Conservation (phyloP, 2,888 invertebrate species). For the Stenoptilia bipunctidactyla region DNA sequence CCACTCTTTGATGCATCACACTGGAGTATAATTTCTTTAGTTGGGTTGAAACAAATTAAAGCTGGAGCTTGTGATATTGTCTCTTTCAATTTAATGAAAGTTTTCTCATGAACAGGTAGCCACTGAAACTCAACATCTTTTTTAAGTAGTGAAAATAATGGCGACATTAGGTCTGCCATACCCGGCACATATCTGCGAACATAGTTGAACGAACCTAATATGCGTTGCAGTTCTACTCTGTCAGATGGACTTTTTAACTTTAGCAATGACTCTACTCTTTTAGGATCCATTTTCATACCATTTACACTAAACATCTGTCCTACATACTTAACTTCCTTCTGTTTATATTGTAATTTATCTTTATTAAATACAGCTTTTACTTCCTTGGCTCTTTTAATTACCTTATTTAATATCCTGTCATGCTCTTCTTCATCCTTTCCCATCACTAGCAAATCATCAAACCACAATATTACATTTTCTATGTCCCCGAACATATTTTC, state of each 20-base stretch:
- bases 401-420: constrained; percentile 6
- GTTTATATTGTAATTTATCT: constrained; percentile 13
- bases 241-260: constrained; percentile 7
- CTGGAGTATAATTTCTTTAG: too few relatives aligned
- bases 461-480: constrained; percentile 7
- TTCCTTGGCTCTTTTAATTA: constrained; percentile 6
- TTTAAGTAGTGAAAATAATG: constrained; percentile 8
- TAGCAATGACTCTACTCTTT: constrained; percentile 10
- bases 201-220: constrained; percentile 13
- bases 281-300: constrained; percentile 10
- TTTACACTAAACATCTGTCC: constrained; percentile 9
- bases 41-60: too few relatives aligned
- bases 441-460: constrained; percentile 8
- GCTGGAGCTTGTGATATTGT: too few relatives aligned
- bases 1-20: too few relatives aligned
- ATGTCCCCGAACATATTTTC: constrained; percentile 6
- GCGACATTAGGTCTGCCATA: constrained; percentile 12
- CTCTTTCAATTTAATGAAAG: too few relatives aligned
- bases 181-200: constrained; percentile 11
- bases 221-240: constrained; percentile 8
- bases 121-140: constrained; percentile 12
- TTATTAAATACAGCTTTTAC: constrained; percentile 11
- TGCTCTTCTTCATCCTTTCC: constrained; percentile 4
- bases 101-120: constrained; percentile 11
- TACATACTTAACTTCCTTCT: constrained; percentile 13